phyloP scores from a whole-genome alignment of 92 coral and sea anemone species.

The Epizoanthus stellaris region DNA sequence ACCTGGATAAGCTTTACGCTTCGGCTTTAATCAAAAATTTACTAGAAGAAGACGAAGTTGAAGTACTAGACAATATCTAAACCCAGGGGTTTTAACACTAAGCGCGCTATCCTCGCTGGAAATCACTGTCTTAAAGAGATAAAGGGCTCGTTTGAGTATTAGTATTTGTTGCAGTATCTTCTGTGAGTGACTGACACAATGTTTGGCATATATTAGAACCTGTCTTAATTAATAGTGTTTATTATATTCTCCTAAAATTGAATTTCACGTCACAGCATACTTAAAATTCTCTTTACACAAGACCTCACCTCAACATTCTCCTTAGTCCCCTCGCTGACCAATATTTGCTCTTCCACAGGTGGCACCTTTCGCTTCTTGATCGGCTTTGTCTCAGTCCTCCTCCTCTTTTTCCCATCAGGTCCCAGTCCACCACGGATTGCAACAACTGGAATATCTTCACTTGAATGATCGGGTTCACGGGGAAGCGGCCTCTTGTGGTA shows the following conservation, averaged over 20 bases:
- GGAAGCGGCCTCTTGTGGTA: background rate
- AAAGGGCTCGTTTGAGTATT: too few relatives aligned
- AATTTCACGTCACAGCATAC: background rate
- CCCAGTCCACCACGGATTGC: conserved; percentile 6
- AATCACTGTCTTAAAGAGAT: too few relatives aligned
- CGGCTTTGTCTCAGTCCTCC: conserved; percentile 20
- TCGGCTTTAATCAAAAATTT: too few relatives aligned
- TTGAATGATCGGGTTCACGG: background rate
- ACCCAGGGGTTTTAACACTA: too few relatives aligned
- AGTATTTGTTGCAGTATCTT: too few relatives aligned
- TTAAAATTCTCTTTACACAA: background rate
- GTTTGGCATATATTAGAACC: too few relatives aligned
- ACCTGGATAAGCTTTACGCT: too few relatives aligned
- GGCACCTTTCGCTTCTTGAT: background rate
- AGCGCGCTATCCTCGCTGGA: too few relatives aligned
- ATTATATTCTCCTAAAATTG: background rate
- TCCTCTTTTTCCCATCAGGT: conserved; percentile 12
- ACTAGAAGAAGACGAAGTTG: too few relatives aligned
- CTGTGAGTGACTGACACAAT: too few relatives aligned
- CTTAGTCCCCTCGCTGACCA: background rate
- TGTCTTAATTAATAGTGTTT: background rate
- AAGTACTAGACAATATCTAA: too few relatives aligned
- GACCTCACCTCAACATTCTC: conserved; percentile 25
- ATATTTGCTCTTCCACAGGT: background rate
- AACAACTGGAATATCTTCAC: conserved; percentile 24